Conservation (phyloP, 2,113 vertebrate species). For the Perca fluviatilis region DNA sequence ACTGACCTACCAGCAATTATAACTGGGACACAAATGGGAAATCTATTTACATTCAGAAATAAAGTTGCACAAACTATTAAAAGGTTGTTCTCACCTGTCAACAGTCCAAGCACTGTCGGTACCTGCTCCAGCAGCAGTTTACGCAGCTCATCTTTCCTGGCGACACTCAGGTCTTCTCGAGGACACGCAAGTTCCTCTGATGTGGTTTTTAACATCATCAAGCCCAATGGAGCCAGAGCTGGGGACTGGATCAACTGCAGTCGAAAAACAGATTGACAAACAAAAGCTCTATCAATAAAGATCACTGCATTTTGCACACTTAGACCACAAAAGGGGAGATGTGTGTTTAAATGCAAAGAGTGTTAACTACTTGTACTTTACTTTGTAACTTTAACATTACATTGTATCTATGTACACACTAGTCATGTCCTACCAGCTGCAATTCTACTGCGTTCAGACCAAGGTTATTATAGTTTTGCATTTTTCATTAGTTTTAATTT, state of each 20-base stretch:
- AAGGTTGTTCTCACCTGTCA: constrained; percentile 87
- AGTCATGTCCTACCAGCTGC: neutral
- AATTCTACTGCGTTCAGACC: neutral
- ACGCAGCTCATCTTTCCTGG: constrained; percentile 95
- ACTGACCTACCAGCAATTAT: neutral
- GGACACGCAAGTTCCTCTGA: constrained; percentile 98
- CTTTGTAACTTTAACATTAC: neutral
- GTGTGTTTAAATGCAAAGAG: neutral
- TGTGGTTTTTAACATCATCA: constrained; percentile 97
- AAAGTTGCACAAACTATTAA: neutral
- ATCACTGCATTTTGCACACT: neutral
- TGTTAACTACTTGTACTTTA: no score
- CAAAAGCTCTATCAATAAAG: neutral
- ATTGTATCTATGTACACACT: neutral
- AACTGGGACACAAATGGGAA: no score
- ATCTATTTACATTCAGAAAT: neutral
- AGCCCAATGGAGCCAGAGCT: constrained; percentile 90
- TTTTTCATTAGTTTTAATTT: no score
- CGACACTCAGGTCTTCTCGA: constrained; percentile 95
- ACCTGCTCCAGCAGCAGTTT: constrained; percentile 97
- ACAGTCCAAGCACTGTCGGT: constrained; percentile 93
- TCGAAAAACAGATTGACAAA: constrained; percentile 24
- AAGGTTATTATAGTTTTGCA: no score
- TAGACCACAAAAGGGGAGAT: neutral
- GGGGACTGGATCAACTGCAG: constrained; percentile 95